A percentile compares a stretch with the other conserved stretches of the same genome.
Conservation (phyloP, 2,113 vertebrate species). For the Catagonus wagneri region DNA sequence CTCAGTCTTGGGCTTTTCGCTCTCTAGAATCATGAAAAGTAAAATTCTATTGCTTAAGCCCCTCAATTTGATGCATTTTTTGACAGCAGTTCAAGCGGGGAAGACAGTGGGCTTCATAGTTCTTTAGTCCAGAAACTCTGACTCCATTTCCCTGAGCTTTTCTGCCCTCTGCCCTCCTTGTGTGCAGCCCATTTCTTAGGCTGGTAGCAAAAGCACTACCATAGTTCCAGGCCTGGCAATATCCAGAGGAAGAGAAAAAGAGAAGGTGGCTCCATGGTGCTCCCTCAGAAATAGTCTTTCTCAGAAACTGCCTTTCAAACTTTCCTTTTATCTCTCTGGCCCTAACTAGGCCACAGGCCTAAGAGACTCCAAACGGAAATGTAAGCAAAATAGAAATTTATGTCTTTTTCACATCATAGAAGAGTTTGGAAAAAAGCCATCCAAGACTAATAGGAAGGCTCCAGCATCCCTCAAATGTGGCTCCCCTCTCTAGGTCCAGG, state of each 20-base stretch:
- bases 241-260: not conserved
- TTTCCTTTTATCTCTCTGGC: not conserved
- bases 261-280: not conserved
- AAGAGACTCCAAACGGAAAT: not conserved
- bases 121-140: not conserved
- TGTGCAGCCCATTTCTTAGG: not conserved
- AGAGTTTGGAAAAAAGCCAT: constrained; percentile 22
- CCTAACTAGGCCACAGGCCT: not conserved
- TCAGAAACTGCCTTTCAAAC: not conserved
- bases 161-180: not conserved
- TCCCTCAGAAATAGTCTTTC: not conserved
- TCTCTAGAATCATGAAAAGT: not conserved
- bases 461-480: not conserved
- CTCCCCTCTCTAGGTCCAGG: not conserved
- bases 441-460: not conserved
- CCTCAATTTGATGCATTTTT: not conserved
- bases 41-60: not conserved
- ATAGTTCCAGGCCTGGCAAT: not conserved
- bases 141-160: not conserved
- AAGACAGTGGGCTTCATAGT: not conserved
- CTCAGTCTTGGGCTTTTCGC: not conserved
- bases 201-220: not conserved
- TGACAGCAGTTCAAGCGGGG: not conserved
- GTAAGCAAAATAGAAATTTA: constrained; percentile 1
- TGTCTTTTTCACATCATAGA: not conserved